A percentile compares a stretch with the other conserved stretches of the same genome.
phyloP scores from a whole-genome alignment of 2,113 vertebrate species.

The Toxotes jaculatrix region DNA sequence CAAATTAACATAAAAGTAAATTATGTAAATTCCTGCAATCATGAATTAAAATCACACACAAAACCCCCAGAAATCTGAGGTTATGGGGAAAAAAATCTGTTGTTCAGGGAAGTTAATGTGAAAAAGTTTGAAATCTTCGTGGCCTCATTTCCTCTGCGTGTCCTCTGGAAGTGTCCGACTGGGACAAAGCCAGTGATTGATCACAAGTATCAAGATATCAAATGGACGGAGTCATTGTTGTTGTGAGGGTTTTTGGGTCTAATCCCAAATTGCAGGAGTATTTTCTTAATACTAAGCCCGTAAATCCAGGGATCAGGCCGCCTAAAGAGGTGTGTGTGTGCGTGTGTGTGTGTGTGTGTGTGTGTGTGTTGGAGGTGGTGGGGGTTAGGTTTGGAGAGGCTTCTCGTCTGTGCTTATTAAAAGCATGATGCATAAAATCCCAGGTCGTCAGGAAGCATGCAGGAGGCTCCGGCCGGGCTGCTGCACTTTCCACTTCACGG shows the following conservation, averaged over 20 bases:
- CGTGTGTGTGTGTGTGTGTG: slow-evolving; percentile 56
- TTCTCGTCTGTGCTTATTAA: slow-evolving; percentile 77
- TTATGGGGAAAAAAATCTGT: not conserved
- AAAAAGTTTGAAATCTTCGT: not conserved
- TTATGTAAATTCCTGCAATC: no score
- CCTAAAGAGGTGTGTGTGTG: slow-evolving; percentile 74
- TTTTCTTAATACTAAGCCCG: slow-evolving; percentile 86
- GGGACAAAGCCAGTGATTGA: slow-evolving; percentile 74
- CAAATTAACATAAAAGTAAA: no score
- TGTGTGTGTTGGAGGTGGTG: slow-evolving; percentile 12
- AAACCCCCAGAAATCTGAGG: no score
- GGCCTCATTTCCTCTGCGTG: slow-evolving; percentile 41
- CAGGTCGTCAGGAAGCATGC: slow-evolving; percentile 66
- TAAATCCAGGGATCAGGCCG: slow-evolving; percentile 87
- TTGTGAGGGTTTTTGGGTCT: slow-evolving; percentile 84
- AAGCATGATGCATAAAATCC: slow-evolving; percentile 82
- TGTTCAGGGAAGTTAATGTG: not conserved
- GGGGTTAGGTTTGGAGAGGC: slow-evolving; percentile 61
- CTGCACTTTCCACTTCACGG: not conserved
- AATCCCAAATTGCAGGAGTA: slow-evolving; percentile 90
- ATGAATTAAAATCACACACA: no score
- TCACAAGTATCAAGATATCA: slow-evolving; percentile 87
- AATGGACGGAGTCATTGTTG: slow-evolving; percentile 80
- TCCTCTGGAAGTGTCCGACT: not conserved
- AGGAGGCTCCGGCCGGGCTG: slow-evolving; percentile 21